Evolutionary conservation across 2,113 vertebrate genomes (phyloP).

Genomic region (Meleagris gallopavo): DNA sequence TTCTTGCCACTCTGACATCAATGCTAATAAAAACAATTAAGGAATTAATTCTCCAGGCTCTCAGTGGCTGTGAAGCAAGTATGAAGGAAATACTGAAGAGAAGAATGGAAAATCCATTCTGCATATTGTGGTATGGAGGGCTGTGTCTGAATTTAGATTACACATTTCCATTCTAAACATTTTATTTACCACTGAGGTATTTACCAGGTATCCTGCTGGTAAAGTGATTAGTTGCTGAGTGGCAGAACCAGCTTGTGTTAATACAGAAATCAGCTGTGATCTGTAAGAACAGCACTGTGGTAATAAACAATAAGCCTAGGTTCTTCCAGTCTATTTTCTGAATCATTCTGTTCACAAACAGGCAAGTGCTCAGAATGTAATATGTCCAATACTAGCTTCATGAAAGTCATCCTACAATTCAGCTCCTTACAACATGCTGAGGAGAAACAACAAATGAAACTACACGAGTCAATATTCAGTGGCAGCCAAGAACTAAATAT

Average conservation of each 20-base stretch:
- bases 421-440: not conserved
- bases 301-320: not conserved
- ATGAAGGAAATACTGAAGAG: not conserved
- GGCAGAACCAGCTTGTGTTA: slow-evolving; percentile 6
- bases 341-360: not conserved
- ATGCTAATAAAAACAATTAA: slow-evolving; percentile 33
- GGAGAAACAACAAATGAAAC: not conserved
- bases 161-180: not conserved
- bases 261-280: slow-evolving; percentile 16
- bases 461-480: not conserved
- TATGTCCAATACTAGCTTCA: not conserved
- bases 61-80: not conserved
- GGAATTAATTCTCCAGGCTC: slow-evolving; percentile 5
- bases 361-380: not conserved
- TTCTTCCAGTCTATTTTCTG: not conserved
- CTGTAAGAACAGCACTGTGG: not conserved
- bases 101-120: not conserved
- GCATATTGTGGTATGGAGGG: not conserved
- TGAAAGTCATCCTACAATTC: not conserved
- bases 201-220: not conserved
- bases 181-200: slow-evolving; percentile 3
- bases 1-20: not conserved
- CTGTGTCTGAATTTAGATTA: not conserved
- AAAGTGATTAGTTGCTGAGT: slow-evolving; percentile 11
- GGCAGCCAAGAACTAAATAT: slow-evolving; percentile 5